These are phyloP conservation scores for Solea senegalensis DNA, from an alignment of 2,113 vertebrate genomes.

Conservation along the genomic window DNA sequence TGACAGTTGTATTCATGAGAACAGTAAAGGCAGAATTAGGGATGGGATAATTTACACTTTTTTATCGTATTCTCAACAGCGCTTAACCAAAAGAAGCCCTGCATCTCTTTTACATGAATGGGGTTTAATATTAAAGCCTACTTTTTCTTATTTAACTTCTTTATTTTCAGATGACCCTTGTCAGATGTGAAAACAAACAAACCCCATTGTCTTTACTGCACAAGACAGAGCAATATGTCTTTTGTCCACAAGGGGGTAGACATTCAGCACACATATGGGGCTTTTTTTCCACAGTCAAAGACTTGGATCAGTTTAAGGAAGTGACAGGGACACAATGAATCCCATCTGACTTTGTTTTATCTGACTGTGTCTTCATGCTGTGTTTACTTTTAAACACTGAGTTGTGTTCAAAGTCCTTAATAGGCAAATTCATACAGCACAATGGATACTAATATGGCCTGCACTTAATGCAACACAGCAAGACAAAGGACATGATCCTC, in stretches of 20 bases:
- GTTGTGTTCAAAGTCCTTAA: neutral
- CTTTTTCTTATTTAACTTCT: neutral
- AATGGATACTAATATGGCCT: neutral
- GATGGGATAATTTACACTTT: conserved; percentile 1
- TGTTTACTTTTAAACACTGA: conserved; percentile 16
- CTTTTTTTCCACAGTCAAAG: conserved; percentile 12
- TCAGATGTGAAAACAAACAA: neutral
- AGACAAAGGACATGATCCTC: conserved; percentile 39
- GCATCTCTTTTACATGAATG: neutral
- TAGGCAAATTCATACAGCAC: neutral
- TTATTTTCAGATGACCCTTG: neutral
- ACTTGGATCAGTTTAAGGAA: conserved; percentile 35
- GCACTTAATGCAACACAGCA: conserved; percentile 33
- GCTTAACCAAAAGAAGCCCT: neutral
- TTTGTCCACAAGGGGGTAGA: conserved; percentile 79
- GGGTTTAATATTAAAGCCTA: neutral
- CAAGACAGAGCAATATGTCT: conserved; percentile 32
- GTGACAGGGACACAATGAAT: conserved; percentile 28
- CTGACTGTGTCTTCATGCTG: conserved; percentile 13
- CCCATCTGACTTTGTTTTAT: conserved; percentile 10
- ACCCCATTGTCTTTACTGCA: neutral
- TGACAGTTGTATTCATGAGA: conserved; percentile 52
- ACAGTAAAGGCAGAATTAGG: conserved; percentile 14
- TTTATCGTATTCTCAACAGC: neutral
- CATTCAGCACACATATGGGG: conserved; percentile 58